A percentile compares a stretch with the other conserved stretches of the same genome.
These are phyloP conservation scores for Sphaeridia pumilis DNA, from an alignment of 2,888 invertebrate genomes.

Conservation along the genomic window DNA sequence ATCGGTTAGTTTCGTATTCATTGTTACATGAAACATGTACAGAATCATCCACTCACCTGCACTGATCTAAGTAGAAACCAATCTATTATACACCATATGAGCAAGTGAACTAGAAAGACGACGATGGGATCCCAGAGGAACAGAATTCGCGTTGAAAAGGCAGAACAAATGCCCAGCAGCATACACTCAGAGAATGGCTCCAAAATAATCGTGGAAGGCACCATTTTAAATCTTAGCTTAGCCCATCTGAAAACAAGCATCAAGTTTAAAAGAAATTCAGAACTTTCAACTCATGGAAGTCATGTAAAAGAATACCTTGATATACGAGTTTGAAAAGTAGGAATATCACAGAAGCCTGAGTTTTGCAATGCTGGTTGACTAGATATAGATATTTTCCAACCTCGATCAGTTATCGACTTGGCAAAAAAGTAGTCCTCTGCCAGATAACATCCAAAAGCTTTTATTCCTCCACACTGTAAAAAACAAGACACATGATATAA, in stretches of 20 bases:
- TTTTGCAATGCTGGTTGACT: conserved; percentile 95
- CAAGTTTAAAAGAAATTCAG: conserved; percentile 1
- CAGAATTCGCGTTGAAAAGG: conserved; percentile 70
- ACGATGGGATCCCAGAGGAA: conserved; percentile 80
- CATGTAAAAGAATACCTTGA: conserved; percentile 41
- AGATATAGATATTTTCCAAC: conserved; percentile 81
- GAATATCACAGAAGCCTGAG: conserved; percentile 74
- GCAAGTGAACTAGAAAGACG: conserved; percentile 82
- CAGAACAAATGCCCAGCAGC: conserved; percentile 78
- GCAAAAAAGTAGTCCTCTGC: conserved; percentile 99
- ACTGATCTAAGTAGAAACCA: conserved; percentile 81
- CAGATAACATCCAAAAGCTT: conserved; percentile 80
- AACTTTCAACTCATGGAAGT: too few species aligned
- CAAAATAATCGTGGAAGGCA: conserved; percentile 76
- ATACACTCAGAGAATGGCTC: conserved; percentile 95
- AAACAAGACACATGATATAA: too few species aligned
- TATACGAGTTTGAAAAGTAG: conserved; percentile 67
- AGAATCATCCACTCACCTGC: conserved; percentile 58
- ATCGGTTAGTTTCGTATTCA: neutral
- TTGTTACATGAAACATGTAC: too few species aligned
- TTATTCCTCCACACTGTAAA: conserved; percentile 61
- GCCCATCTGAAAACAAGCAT: conserved; percentile 60
- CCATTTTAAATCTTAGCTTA: conserved; percentile 87
- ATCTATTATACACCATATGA: conserved; percentile 92
- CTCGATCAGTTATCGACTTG: conserved; percentile 70